Percentiles rank a stretch among this genome's conserved stretches.
Evolutionary conservation across 1,140 invertebrate species (phyloP).

Genomic region (Ostrea edulis): DNA sequence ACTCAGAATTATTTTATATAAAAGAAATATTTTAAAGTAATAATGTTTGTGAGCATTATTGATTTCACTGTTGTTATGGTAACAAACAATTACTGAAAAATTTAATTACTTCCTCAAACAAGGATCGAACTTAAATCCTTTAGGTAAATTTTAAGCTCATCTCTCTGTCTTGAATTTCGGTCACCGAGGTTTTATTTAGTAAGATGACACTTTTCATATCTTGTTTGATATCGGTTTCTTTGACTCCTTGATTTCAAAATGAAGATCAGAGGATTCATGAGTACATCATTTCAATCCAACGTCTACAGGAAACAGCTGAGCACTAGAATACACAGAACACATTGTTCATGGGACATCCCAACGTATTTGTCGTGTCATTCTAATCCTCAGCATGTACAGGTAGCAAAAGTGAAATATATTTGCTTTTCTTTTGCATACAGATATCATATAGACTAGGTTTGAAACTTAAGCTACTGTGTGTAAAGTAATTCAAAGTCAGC

Average conservation of each 20-base stretch:
- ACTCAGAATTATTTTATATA: background rate
- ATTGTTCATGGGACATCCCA: no score
- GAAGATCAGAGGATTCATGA: background rate
- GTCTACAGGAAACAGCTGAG: background rate
- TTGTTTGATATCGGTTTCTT: background rate
- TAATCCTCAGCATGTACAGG: no score
- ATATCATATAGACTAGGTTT: no score
- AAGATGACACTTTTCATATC: background rate
- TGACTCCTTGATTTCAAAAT: background rate
- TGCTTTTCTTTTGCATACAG: no score
- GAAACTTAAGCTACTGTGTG: no score
- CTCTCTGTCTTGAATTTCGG: background rate
- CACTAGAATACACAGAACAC: no score
- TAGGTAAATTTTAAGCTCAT: constrained; percentile 4
- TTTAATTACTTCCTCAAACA: constrained; percentile 4
- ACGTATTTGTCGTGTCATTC: no score
- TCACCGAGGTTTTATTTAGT: background rate
- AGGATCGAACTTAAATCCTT: background rate
- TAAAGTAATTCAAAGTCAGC: background rate
- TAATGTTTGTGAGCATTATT: background rate
- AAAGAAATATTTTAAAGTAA: background rate
- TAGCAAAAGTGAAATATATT: no score
- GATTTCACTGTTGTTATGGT: background rate
- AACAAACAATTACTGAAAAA: background rate
- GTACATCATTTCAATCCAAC: background rate